Base-by-base conservation (phyloP, 2,113 vertebrate genomes). In the Gasterosteus nipponicus region DNA sequence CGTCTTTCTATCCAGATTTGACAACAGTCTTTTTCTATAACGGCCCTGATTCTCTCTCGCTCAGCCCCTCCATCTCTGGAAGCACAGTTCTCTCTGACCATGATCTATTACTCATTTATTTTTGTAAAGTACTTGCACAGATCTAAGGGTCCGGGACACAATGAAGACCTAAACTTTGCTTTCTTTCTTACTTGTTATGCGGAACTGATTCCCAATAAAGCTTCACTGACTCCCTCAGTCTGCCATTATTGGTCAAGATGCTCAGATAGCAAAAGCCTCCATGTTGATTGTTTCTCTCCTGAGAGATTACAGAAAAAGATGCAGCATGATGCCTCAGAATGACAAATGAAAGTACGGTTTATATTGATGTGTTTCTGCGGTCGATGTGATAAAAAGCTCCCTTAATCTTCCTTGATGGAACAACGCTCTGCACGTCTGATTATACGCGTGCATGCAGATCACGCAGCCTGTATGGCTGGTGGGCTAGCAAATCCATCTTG, bases 331-430 rank as follows among this genome's bases (percentile, higher is more conserved):
- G 7, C n/a, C 35, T 26, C 38, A 11, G 35, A 53, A 9, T n/a
- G 7, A 12, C 16, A 35, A 19, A 44, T 12, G 16, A 63, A 33
- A 0, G 62, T 61, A n/a, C 62, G 18, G 38, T 41, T 47, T 10
- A 74, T 75, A 63, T 62, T 73, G 61, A 57, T 77, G 22, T 73
- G 68, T 75, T 74, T 60, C 46, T 69, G 38, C 10, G 4, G 62
- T 19, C 0, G 16, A 81, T 5, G 26, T 86, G 71, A 82, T 80
- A 72, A 86, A 88, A 85, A 9, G 1, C 39, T 22, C 51, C 57
- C 49, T 87, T 91, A 87, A 90, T 89, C 91, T 85, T 16, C 14
- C 60, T 77, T 82, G 69, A 87, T 88, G 82, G 86, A 84, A 85
- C 85, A 89, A 83, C 71, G 5, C 78, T 18, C 49, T 51, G 68